Evolutionary conservation across 2,113 vertebrate species (phyloP).

Genomic region (Poeciliopsis occidentalis): DNA sequence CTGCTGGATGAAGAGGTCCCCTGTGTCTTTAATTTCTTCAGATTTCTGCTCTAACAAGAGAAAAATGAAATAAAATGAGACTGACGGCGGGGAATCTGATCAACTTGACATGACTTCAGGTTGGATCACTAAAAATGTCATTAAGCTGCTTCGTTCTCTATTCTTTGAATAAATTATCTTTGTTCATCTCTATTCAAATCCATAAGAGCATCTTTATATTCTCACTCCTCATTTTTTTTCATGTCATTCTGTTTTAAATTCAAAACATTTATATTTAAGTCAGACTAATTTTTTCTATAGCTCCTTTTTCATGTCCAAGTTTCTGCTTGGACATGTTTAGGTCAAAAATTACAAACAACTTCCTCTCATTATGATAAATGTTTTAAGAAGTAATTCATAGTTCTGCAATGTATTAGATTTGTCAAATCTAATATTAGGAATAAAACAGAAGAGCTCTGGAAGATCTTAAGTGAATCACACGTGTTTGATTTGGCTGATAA

Average conservation of each 20-base stretch:
- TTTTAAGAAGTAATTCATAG: neutral
- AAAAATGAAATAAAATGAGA: constrained; percentile 1
- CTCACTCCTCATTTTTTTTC: constrained; percentile 28
- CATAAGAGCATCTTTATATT: neutral
- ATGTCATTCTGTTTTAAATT: constrained; percentile 24
- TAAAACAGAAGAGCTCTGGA: neutral
- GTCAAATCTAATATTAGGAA: neutral
- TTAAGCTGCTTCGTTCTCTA: constrained; percentile 11
- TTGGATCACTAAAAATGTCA: constrained; percentile 13
- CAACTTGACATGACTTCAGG: neutral
- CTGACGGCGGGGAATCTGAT: neutral
- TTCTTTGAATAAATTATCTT: constrained; percentile 3
- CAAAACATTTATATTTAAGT: constrained; percentile 9
- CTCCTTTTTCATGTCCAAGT: neutral
- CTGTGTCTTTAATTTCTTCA: neutral
- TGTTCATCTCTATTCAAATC: neutral
- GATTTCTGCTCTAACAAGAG: neutral
- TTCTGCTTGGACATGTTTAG: neutral
- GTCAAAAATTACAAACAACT: neutral
- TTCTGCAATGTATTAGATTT: neutral
- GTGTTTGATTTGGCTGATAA: neutral
- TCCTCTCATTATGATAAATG: neutral
- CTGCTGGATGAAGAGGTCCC: neutral
- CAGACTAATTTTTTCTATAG: neutral
- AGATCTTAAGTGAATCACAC: neutral